Base-by-base conservation (phyloP, 2,113 vertebrate genomes). In the Pionites leucogaster region DNA sequence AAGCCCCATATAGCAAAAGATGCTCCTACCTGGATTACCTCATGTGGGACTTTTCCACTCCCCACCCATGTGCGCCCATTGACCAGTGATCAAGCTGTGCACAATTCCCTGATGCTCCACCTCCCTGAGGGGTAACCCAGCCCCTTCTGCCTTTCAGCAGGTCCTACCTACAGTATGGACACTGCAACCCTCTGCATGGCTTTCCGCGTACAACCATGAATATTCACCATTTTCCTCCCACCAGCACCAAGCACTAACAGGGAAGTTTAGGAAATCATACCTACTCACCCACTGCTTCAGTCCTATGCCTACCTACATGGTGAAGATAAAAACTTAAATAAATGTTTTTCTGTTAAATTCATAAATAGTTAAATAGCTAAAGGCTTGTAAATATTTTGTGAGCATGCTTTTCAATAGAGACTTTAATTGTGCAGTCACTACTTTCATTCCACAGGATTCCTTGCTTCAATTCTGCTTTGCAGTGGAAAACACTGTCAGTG, bases 21-120 rank as follows among this genome's bases (percentile, higher is more conserved):
- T 70, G 42, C 64, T 70, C 41, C 70, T 41, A 22, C 25, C 13
- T 62, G 41, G 10, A 49, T 49, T 42, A 31, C 13, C 17, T 22
- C 6, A 8, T 1, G 11, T 22, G 28, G 49, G 49, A 64, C 27
- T 29, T 81, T 84, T 47, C 42, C 33, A n/a, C 13, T 57, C 31
- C 31, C 55, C 81, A 17, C 7, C 41, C 49, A 22, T 1, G 9
- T 33, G 17, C 2, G 2, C 31, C 63, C 5, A 0, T 25, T 2
- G 4, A 29, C 8, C 69, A 67, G 41, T 0, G 0, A 31, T 27
- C 17, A 24, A 1, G 2, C 37, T 28, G 37, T 31, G 42, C 7
- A 7, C 47, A 24, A 2, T 52, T 69, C 71, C 22, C 37, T 50
- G 35, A 7, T 50, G 41, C 5, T 76, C 24, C 46, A 13, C 55